Evolutionary conservation across 2,113 vertebrate genomes (phyloP), one percentile per base, ranked within the genome.

Genomic region (Lophius piscatorius): DNA sequence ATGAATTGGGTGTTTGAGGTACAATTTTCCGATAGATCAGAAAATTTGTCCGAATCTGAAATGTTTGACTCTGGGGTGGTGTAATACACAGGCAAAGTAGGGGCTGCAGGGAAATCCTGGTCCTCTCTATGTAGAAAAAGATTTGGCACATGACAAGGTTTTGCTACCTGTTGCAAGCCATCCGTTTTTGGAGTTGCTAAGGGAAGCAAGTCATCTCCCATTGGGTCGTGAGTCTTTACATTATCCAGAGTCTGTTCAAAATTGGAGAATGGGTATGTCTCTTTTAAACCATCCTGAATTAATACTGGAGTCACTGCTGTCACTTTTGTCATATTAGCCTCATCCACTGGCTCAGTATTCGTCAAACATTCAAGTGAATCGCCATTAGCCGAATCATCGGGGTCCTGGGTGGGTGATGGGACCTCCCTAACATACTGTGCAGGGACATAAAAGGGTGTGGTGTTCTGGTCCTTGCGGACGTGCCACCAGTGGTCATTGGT

Each of bases 401-500:
- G 39, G 1, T 63, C 54, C 16, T 34, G 58, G 1, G 34, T 7
- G 1, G 58, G 47, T 0, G 78, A 45, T 0, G 87, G 66, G 49
- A 94, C 71, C 69, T 93, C 91, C 63, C 90, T 94, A 59, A 98
- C 93, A 2, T 98, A 98, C 74, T 92, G 89, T 0, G 94, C 95
- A 0, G 95, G 96, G 49, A 98, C 85, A 54, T 93, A 97, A 77
- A 97, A 97, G 42, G 96, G 93, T 3, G 85, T 90, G 13, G 89
- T 22, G 29, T 74, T 50, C 74, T 18, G 88, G 61, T 92, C 92
- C 70, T 63, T 92, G 50, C 87, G 64, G 35, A 98, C 95, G 1
- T 94, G 93, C 97, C 97, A 97, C 95, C 96, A 97, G 87, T 95
- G 92, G 6, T 93, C 89, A 1, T 93, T 96, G 17, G 94, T 95